A percentile compares a stretch with the other conserved stretches of the same genome.
Conservation (phyloP, 1,140 invertebrate genomes). For the Sitodiplosis mosellana region DNA sequence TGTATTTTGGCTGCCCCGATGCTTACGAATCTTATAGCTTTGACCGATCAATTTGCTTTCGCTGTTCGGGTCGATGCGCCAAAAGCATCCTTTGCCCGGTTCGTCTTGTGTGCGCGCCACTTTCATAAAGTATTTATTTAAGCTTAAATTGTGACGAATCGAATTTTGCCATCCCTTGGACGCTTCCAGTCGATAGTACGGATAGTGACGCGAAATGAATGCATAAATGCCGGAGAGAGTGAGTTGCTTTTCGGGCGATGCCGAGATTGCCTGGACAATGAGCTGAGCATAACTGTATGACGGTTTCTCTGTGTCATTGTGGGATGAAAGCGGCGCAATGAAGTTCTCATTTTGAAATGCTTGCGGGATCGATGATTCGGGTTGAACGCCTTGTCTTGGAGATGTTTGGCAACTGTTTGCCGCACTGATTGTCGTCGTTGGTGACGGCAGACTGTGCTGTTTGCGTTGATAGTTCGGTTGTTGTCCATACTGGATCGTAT, state of each 20-base stretch:
- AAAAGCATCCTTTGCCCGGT: conserved; percentile 76
- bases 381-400: conserved; percentile 41
- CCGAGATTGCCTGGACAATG: conserved; percentile 94
- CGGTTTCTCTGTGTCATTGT: conserved; percentile 74
- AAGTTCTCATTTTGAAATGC: conserved; percentile 21
- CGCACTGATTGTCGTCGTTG: conserved; percentile 64
- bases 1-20: conserved; percentile 83
- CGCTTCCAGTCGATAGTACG: conserved; percentile 84
- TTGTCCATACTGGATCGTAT: conserved; percentile 42
- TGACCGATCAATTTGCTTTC: conserved; percentile 92
- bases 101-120: conserved; percentile 12
- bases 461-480: too few relatives aligned
- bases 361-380: conserved; percentile 21
- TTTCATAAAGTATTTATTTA: conserved; percentile 51
- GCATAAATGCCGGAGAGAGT: conserved; percentile 96
- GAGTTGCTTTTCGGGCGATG: conserved; percentile 84
- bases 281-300: conserved; percentile 97
- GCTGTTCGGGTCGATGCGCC: conserved; percentile 91
- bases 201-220: conserved; percentile 97
- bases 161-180: conserved; percentile 99
- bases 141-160: conserved; percentile 91
- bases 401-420: conserved; percentile 94
- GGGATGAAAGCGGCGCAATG: conserved; percentile 27
- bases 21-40: conserved; percentile 77
- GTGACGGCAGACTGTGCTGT: conserved; percentile 32